A percentile compares a stretch with the other conserved stretches of the same genome.
phyloP scores from a whole-genome alignment of 2,888 invertebrate species.

The Lobophora halterata region DNA sequence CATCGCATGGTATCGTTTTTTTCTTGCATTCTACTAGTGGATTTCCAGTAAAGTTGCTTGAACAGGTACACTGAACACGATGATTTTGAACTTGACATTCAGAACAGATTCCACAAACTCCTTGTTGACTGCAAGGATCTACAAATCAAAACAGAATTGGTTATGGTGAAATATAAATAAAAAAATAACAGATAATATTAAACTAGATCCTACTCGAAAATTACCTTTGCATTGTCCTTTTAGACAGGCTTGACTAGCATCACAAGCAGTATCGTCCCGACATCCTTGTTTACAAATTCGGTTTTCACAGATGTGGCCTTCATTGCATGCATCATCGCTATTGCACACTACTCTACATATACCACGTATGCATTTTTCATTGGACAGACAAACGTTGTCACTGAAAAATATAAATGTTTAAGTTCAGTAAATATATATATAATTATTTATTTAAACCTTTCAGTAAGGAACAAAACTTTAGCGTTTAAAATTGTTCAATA shows the following conservation, averaged over 20 bases:
- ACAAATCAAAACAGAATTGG: constrained; percentile 12
- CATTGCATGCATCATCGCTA: constrained; percentile 89
- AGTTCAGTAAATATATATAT: no score
- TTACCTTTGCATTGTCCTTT: constrained; percentile 90
- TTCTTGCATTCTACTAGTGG: constrained; percentile 88
- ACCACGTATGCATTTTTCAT: constrained; percentile 92
- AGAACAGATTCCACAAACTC: constrained; percentile 91
- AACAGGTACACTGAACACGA: constrained; percentile 92
- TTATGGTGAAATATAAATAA: background rate
- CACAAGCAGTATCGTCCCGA: constrained; percentile 90
- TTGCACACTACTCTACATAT: constrained; percentile 93
- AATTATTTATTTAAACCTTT: no score
- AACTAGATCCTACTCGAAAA: background rate
- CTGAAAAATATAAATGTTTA: constrained; percentile 65
- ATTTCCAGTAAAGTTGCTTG: constrained; percentile 89
- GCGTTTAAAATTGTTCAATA: no score
- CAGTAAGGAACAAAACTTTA: no score
- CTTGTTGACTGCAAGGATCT: constrained; percentile 89
- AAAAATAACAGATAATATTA: background rate
- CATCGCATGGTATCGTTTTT: constrained; percentile 86
- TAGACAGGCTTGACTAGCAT: constrained; percentile 87
- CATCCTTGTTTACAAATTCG: constrained; percentile 93
- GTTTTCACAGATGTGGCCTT: constrained; percentile 92
- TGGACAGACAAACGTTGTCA: constrained; percentile 89
- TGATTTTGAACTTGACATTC: constrained; percentile 91